Base-by-base conservation (phyloP, 2,888 invertebrate genomes). In the Augochlorella aurata region DNA sequence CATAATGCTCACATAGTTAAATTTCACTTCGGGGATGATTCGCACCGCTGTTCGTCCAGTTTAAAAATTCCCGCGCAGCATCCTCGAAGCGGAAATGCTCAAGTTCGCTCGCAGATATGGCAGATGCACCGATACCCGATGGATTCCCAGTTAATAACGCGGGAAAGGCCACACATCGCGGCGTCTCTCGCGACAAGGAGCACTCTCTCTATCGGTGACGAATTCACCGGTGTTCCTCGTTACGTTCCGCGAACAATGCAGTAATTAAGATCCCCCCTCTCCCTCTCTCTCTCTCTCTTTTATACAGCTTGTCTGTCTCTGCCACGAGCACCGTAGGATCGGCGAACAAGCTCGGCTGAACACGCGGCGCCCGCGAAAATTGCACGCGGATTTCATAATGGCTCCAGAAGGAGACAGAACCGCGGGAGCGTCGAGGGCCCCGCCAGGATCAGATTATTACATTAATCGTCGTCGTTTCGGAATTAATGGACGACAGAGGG, bases 391-490 rank as follows among this genome's bases (percentile, higher is more conserved):
- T 70, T 74, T 67, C 66, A 79, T 74, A 81, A 81, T 72, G 70
- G 74, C 50, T n/a, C 70, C 29, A 14, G 49, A 9, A 14, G 58
- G 44, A 52, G 50, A 50, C 12, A 8, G 45, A 21, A 24, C 45
- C 24, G 24, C 54, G 44, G 44, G 5, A 58, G 29, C 49, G 75
- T 76, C 54, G 66, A 77, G 71, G 70, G 49, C 54, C 63, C 18
- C 24, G 24, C 61, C 61, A 24, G 61, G 50, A 81, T 79, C 79
- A 18, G 63, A 72, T 81, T 79, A 81, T 81, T 74, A 71, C 71
- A 54, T 81, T 81, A 79, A 81, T 79, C 74, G 74, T 24, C 52
- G 63, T 67, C 69, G 49, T 52, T 78, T 70, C 58, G 52, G 61
- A 67, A 81, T 79, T 74, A 79, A 81, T 50, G 58, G 58, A 54